These are phyloP conservation scores for Bungarus multicinctus DNA, from an alignment of 2,113 vertebrate genomes.

Conservation along the genomic window DNA sequence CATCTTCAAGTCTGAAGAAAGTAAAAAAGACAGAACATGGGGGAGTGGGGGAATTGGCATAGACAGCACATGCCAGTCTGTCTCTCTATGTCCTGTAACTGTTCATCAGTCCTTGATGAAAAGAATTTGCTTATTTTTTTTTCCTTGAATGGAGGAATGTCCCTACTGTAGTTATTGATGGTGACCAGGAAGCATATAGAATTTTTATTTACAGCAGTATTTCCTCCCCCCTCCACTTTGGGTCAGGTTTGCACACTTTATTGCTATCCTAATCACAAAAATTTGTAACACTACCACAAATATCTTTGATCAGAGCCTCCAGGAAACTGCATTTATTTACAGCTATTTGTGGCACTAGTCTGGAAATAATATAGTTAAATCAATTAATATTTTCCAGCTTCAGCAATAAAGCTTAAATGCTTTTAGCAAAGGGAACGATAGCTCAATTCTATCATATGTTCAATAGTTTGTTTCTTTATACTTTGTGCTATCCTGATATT, in stretches of 20 bases:
- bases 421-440: constrained; percentile 50
- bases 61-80: not conserved
- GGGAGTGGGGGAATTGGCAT: not conserved
- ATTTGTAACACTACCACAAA: constrained; percentile 5
- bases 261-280: constrained; percentile 2
- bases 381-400: constrained; percentile 53
- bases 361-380: constrained; percentile 57
- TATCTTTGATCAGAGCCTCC: constrained; percentile 22
- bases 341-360: constrained; percentile 39
- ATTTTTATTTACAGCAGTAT: not conserved
- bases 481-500: not conserved
- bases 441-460: constrained; percentile 37
- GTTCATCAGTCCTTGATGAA: not conserved
- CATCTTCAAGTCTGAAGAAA: not conserved
- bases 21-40: not conserved
- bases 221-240: not conserved
- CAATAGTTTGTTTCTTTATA: constrained; percentile 43
- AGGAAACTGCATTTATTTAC: constrained; percentile 30
- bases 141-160: not conserved
- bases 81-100: not conserved
- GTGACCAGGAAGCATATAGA: constrained; percentile 7
- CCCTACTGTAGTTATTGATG: not conserved
- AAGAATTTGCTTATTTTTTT: not conserved
- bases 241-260: constrained; percentile 3
- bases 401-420: constrained; percentile 41